A percentile compares a stretch with the other conserved stretches of the same genome.
These are phyloP conservation scores for Artemia sinica DNA, from an alignment of 2,888 invertebrate species.

Conservation along the genomic window DNA sequence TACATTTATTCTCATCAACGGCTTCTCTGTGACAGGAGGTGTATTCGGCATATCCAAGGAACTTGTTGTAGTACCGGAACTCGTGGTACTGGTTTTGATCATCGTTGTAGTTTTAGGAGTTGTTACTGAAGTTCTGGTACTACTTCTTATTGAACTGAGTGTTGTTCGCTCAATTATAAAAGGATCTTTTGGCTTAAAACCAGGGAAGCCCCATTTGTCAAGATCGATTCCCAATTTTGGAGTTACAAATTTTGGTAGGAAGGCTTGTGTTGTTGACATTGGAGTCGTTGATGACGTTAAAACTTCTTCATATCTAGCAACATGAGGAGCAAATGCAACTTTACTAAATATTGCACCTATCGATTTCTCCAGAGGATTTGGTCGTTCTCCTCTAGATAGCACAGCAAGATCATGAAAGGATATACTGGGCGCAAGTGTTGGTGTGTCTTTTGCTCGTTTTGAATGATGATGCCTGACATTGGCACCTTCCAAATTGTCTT, in stretches of 20 bases:
- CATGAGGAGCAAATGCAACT: slow-evolving; percentile 33
- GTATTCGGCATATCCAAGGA: background rate
- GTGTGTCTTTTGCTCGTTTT: slow-evolving; percentile 12
- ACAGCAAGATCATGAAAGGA: slow-evolving; percentile 21
- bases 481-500: background rate
- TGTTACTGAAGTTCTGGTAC: background rate
- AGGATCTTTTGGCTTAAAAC: slow-evolving; percentile 8
- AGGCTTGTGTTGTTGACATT: background rate
- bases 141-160: background rate
- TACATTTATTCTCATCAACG: slow-evolving; percentile 13
- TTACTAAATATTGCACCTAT: slow-evolving; percentile 49
- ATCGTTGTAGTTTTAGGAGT: background rate
- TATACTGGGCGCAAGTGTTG: slow-evolving; percentile 16
- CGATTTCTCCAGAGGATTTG: slow-evolving; percentile 41
- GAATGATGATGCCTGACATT: slow-evolving; percentile 10
- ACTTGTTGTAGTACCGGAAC: background rate
- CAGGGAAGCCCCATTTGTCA: slow-evolving; percentile 10
- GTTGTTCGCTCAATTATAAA: slow-evolving; percentile 11
- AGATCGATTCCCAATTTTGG: slow-evolving; percentile 2
- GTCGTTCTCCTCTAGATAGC: slow-evolving; percentile 21
- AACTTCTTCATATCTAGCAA: slow-evolving; percentile 9
- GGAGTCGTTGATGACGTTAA: background rate
- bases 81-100: background rate
- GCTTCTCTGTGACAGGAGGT: slow-evolving; percentile 7
- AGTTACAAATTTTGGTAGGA: background rate